Evolutionary conservation across 2,888 invertebrate species (phyloP).

Genomic region (Nematopogon swammerdamellus): DNA sequence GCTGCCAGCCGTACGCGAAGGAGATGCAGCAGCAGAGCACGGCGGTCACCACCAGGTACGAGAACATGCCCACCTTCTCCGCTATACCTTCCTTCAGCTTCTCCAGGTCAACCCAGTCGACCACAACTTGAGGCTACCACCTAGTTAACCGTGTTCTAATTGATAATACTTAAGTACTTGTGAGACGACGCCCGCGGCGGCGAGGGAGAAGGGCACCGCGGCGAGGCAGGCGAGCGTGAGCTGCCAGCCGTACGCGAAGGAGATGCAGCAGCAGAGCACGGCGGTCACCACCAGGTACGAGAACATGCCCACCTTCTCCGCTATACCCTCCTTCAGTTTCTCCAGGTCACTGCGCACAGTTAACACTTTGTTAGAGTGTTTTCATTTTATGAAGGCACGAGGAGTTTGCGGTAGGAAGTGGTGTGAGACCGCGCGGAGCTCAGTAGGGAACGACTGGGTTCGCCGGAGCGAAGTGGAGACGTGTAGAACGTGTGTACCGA

Average conservation of each 20-base stretch:
- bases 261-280: constrained; percentile 58
- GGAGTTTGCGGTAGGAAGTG: no score
- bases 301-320: constrained; percentile 67
- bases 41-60: constrained; percentile 60
- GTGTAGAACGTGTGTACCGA: no score
- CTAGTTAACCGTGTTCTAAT: no score
- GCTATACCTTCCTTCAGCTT: constrained; percentile 71
- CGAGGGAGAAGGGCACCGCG: constrained; percentile 64
- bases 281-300: constrained; percentile 61
- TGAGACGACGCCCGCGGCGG: constrained; percentile 63
- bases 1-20: constrained; percentile 69
- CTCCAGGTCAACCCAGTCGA: no score
- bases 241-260: constrained; percentile 71
- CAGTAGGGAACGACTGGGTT: no score
- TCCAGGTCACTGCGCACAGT: constrained; percentile 59
- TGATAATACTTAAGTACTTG: no score
- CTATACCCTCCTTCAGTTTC: constrained; percentile 69
- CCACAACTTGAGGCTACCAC: no score
- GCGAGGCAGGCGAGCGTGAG: constrained; percentile 67
- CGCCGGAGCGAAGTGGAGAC: no score
- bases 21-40: constrained; percentile 61
- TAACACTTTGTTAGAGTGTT: no score
- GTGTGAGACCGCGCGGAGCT: no score
- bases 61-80: constrained; percentile 65
- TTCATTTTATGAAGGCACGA: no score